Conservation (phyloP, 2,113 vertebrate genomes). For the Xiphophorus couchianus region DNA sequence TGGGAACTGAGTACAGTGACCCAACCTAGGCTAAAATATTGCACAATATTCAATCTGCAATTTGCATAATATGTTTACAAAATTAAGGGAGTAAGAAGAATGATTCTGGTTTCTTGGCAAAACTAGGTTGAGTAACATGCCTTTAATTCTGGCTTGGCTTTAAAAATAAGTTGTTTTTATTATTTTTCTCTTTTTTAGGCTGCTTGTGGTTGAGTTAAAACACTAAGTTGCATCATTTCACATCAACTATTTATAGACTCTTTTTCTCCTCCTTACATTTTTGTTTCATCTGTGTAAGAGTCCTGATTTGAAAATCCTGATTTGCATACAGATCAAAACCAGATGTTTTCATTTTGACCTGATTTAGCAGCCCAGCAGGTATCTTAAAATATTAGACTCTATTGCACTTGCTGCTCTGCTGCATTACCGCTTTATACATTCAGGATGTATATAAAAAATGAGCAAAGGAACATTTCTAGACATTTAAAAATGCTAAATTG, state of each 20-base stretch:
- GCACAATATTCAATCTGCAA: not conserved
- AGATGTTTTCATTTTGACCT: slow-evolving; percentile 2
- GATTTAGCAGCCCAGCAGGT: not conserved
- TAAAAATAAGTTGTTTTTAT: no score
- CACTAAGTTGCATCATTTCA: not conserved
- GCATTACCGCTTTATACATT: not conserved
- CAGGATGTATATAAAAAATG: not conserved
- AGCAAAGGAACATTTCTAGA: not conserved
- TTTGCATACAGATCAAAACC: slow-evolving; percentile 2
- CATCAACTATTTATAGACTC: slow-evolving; percentile 17
- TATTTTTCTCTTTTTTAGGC: not conserved
- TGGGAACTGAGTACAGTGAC: not conserved
- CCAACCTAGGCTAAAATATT: not conserved
- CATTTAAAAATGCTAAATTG: not conserved
- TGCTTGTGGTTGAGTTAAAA: not conserved
- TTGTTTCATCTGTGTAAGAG: slow-evolving; percentile 8
- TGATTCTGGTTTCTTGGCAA: not conserved
- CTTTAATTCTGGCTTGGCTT: no score
- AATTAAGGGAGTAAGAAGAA: not conserved
- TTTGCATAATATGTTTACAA: not conserved
- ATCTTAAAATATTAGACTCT: not conserved
- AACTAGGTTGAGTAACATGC: not conserved
- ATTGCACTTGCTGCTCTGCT: not conserved
- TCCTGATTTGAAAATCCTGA: not conserved
- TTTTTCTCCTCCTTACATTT: slow-evolving; percentile 6